Percentiles rank a stretch among this genome's conserved stretches.
Evolutionary conservation across 2,888 invertebrate species (phyloP).

Genomic region (Amphipoea lucens): DNA sequence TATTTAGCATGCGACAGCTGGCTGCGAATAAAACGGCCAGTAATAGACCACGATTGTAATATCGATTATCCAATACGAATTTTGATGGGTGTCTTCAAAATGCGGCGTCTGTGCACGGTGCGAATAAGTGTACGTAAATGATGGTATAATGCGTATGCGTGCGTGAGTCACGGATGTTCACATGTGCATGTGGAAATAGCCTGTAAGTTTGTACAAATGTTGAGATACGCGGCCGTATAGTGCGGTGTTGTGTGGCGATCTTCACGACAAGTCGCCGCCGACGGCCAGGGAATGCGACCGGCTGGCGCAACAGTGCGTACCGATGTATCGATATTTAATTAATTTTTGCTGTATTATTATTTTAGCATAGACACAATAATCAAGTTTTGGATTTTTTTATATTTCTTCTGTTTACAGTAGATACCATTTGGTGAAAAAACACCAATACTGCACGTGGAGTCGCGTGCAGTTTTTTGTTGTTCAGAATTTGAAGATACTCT

Average conservation of each 20-base stretch:
- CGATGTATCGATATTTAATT: conserved; percentile 75
- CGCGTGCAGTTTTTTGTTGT: neutral
- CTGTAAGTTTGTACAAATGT: conserved; percentile 86
- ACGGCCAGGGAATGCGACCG: conserved; percentile 88
- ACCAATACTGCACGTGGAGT: too few species aligned
- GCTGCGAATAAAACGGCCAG: conserved; percentile 67
- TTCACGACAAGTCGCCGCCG: conserved; percentile 83
- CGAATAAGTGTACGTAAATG: conserved; percentile 80
- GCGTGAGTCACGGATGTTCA: conserved; percentile 87
- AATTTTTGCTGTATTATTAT: conserved; percentile 32
- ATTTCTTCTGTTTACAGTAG: neutral
- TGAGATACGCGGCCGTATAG: conserved; percentile 76
- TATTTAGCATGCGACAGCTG: conserved; percentile 72
- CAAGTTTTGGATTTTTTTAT: neutral
- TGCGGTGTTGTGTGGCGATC: conserved; percentile 78
- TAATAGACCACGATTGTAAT: conserved; percentile 73
- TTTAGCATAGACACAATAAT: neutral
- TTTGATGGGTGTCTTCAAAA: conserved; percentile 76
- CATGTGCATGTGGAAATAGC: conserved; percentile 89
- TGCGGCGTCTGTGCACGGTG: conserved; percentile 72
- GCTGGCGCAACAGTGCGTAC: conserved; percentile 86
- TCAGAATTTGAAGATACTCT: neutral
- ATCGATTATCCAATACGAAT: conserved; percentile 80
- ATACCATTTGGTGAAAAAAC: neutral
- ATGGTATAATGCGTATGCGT: conserved; percentile 82